A percentile compares a stretch with the other conserved stretches of the same genome.
phyloP scores from a whole-genome alignment of 2,888 invertebrate species.

The Chirona hameri region DNA sequence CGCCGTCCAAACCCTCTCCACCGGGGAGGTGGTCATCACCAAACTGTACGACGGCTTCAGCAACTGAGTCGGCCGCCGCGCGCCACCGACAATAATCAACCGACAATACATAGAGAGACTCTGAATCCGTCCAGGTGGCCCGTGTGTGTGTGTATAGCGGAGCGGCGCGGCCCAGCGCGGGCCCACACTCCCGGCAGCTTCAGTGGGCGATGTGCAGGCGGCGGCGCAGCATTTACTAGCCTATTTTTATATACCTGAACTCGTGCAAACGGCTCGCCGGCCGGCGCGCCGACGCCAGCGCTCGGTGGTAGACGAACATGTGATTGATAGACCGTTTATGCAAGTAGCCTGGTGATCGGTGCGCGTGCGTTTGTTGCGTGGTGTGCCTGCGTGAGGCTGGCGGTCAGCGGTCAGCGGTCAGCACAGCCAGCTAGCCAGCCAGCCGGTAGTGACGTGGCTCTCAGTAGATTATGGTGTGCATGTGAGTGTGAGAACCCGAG shows the following conservation, averaged over 20 bases:
- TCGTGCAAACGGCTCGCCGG: background rate
- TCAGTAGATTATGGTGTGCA: background rate
- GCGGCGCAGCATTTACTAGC: constrained; percentile 12
- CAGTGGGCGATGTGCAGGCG: background rate
- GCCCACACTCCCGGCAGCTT: background rate
- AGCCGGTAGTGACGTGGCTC: background rate
- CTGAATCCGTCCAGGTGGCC: background rate
- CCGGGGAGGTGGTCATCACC: constrained; percentile 87
- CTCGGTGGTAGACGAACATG: background rate
- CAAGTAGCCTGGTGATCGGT: background rate
- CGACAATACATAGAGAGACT: background rate
- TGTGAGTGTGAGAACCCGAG: too few species aligned
- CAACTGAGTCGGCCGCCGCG: background rate
- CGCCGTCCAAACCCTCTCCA: constrained; percentile 76
- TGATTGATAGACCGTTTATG: background rate
- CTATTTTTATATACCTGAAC: constrained; percentile 26
- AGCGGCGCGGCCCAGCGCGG: too few species aligned
- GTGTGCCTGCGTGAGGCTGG: background rate
- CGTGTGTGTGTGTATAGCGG: too few species aligned
- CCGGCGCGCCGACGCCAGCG: background rate
- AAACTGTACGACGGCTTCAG: constrained; percentile 55
- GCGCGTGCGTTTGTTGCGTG: background rate
- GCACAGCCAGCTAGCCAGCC: background rate
- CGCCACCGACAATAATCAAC: background rate
- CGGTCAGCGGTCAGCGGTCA: too few species aligned